A percentile compares a stretch with the other conserved stretches of the same genome.
phyloP scores from a whole-genome alignment of 1,140 invertebrate species.

The Nilaparvata lugens region DNA sequence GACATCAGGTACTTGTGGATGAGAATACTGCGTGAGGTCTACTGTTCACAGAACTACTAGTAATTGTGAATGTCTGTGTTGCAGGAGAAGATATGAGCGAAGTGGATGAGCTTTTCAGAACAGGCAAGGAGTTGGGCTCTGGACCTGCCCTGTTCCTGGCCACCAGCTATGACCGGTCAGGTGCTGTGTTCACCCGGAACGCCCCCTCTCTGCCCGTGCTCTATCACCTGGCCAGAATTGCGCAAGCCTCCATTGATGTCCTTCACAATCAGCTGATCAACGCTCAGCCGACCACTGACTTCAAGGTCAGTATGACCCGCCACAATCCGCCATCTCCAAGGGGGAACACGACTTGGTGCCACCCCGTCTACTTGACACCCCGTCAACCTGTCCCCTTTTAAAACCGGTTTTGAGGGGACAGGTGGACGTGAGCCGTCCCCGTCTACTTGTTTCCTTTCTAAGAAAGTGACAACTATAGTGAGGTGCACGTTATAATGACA shows the following conservation, averaged over 20 bases:
- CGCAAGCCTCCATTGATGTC: constrained; percentile 48
- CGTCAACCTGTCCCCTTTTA: no score
- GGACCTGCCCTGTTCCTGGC: constrained; percentile 63
- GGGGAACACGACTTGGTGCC: no score
- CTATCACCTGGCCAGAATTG: constrained; percentile 53
- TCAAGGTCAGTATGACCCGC: constrained; percentile 16
- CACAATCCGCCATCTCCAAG: no score
- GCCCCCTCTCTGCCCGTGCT: constrained; percentile 51
- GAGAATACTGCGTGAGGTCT: no score
- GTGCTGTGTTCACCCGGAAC: constrained; percentile 55
- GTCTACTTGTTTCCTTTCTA: no score
- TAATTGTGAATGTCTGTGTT: constrained; percentile 24
- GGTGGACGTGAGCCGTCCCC: no score
- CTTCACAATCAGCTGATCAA: constrained; percentile 36
- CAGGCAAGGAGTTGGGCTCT: constrained; percentile 39
- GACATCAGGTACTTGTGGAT: no score
- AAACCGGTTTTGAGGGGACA: no score
- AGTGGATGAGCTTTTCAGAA: constrained; percentile 55
- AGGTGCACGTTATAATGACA: no score
- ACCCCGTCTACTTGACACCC: no score
- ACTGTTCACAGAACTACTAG: no score
- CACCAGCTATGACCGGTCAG: constrained; percentile 63
- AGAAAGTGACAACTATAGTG: no score
- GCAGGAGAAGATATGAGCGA: constrained; percentile 61
- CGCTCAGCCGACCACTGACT: constrained; percentile 1